phyloP scores from a whole-genome alignment of 1,140 invertebrate genomes.

The Galendromus occidentalis region DNA sequence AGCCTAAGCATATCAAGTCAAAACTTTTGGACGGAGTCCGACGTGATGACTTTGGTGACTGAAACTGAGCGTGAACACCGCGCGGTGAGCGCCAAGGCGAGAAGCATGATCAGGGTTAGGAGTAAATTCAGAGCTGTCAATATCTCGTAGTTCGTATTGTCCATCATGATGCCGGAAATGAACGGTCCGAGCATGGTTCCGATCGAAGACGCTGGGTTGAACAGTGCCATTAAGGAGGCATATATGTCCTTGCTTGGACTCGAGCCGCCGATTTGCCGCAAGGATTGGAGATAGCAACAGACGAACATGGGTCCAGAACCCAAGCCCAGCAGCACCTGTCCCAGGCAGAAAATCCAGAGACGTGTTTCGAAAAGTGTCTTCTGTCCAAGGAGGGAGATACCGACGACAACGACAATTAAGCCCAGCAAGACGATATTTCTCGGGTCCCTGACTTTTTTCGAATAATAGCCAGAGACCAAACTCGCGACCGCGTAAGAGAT shows the following conservation, averaged over 20 bases:
- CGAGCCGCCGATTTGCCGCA: not conserved
- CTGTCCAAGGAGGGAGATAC: not conserved
- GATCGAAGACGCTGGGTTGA: not conserved
- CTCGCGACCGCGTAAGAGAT: not conserved
- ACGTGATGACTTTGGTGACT: no score
- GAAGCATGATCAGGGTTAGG: not conserved
- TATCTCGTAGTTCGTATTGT: not conserved
- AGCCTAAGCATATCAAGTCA: no score
- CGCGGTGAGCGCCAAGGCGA: not conserved
- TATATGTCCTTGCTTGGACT: not conserved
- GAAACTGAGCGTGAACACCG: no score
- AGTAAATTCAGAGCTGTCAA: not conserved
- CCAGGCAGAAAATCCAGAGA: not conserved
- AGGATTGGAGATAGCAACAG: not conserved
- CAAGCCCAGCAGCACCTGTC: not conserved
- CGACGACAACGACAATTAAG: not conserved
- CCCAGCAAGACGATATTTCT: not conserved
- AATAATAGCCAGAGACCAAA: not conserved
- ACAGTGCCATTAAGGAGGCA: not conserved
- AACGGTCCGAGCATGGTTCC: not conserved
- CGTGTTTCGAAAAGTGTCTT: not conserved
- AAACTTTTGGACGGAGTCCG: no score
- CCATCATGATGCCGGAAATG: not conserved
- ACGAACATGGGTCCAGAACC: not conserved
- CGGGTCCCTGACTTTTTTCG: not conserved